These are phyloP conservation scores for Pseudochirops cupreus DNA, from an alignment of 2,797 vertebrate genomes.

Conservation along the genomic window DNA sequence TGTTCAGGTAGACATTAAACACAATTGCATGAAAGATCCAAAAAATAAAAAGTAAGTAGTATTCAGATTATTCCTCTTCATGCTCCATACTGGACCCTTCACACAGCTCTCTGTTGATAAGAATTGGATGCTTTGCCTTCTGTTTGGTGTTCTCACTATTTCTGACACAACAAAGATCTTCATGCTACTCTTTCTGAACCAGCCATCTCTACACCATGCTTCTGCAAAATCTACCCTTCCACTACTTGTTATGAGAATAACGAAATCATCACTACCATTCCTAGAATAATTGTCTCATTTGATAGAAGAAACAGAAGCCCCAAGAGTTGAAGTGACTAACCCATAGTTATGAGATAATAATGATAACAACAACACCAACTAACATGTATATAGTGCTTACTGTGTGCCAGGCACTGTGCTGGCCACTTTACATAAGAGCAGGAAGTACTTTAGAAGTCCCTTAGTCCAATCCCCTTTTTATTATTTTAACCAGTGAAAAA, in stretches of 20 bases:
- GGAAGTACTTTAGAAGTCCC: neutral
- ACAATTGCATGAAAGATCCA: constrained; percentile 51
- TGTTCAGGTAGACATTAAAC: constrained; percentile 43
- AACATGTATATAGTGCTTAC: neutral
- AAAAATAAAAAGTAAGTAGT: neutral
- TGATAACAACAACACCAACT: neutral
- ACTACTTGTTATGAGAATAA: neutral
- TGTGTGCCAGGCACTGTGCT: neutral
- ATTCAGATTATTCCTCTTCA: neutral
- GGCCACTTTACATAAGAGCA: neutral
- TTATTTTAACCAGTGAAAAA: neutral
- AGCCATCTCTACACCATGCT: accelerated
- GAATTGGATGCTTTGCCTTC: neutral
- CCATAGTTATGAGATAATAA: neutral
- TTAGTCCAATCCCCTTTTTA: neutral
- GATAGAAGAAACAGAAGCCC: neutral
- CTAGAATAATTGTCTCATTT: neutral
- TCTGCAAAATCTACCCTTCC: neutral
- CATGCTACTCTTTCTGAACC: neutral
- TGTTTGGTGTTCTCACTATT: neutral
- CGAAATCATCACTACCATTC: neutral
- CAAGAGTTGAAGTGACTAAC: neutral
- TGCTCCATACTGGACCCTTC: neutral
- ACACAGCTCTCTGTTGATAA: neutral
- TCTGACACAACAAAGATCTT: neutral